Evolutionary conservation across 2,113 vertebrate species (phyloP), one percentile per base, ranked within the genome.

Genomic region (Chitala chitala): DNA sequence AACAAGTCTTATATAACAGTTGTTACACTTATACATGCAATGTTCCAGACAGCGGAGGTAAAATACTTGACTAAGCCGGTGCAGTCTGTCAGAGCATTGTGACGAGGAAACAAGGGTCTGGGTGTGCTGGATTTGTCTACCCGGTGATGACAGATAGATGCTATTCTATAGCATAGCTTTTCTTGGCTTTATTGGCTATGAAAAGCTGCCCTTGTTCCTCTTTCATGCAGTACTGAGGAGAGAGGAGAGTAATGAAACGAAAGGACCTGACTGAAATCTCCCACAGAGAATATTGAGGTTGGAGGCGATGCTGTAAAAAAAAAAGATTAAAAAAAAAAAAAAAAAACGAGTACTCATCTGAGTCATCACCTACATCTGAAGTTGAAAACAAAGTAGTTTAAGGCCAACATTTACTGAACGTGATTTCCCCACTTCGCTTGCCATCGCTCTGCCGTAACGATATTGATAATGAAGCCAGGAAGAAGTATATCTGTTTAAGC

Each of bases 341-440:
- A n/a, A n/a, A n/a, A n/a, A 36, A 70, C 55, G 46, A 66, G 66
- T 40, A 70, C 66, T 70, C 40, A 15, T 75, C 55, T 75, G 74
- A 75, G 26, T 75, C 74, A 70, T 48, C 36, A 13, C 29, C 55
- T 20, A 29, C 10, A 20, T 29, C 17, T 5, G 9, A 24, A 61
- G 56, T 50, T 51, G 13, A 46, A 73, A 63, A 73, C 58, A 73
- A 73, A 53, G 59, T 24, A 46, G 72, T 22, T 46, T 22, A 36
- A 69, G 65, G 26, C 29, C 50, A 12, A 22, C 2, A 38, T n/a
- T 66, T 74, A 54, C 54, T 51, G 56, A 51, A 29, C 51, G 74
- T 70, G 55, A 61, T 58, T 69, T 66, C 53, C 36, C 72, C 38
- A 17, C 40, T 38, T 22, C 12, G 22, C 42, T 24, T 38, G 17